Base-by-base conservation (phyloP, 2,797 vertebrate species). In the Crypturellus tataupa region DNA sequence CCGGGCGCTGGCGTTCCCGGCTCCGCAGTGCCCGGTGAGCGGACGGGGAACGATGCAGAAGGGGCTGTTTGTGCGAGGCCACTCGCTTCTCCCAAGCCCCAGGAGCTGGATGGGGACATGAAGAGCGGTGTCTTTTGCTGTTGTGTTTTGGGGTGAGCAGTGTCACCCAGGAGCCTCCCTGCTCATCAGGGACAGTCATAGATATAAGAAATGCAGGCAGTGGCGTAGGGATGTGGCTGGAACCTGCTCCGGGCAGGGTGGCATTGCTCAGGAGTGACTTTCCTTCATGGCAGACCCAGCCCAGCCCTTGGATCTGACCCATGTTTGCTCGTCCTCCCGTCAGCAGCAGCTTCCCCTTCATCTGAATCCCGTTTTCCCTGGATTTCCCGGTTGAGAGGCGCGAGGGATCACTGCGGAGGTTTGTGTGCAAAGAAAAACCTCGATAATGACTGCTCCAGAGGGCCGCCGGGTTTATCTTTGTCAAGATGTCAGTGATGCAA, bases 301-400 rank as follows among this genome's bases (percentile, higher is more conserved):
- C 63, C 42, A 67, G 83, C 77, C 87, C 60, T 70, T 71, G 89
- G 64, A 7, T 63, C 85, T 35, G 33, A 75, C 84, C 47, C 55
- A 73, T 37, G 39, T 88, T 93, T 85, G 33, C 69, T 92, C 55
- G 65, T 49, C 35, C 85, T 89, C 89, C 56, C 20, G 85, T 70
- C 92, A 70, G 73, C 89, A 94, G 75, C 73, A 62, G 64, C 64
- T 93, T 91, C 93, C 86, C 85, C 80, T 94, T 85, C 80, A 40
- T 94, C 73, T 71, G 71, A 88, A 93, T 86, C 85, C 92, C 67
- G 58, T 92, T 93, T 73, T 75, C 77, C 80, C 37, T 53, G 87
- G 60, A 81, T 96, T 97, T 95, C 94, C 94, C 94, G 93, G 85
- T 93, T 87, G 94, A 88, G 95, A 94, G 80, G 68, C 88, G 94